Conservation (phyloP, 2,797 vertebrate species). For the Eulemur coronatus region DNA sequence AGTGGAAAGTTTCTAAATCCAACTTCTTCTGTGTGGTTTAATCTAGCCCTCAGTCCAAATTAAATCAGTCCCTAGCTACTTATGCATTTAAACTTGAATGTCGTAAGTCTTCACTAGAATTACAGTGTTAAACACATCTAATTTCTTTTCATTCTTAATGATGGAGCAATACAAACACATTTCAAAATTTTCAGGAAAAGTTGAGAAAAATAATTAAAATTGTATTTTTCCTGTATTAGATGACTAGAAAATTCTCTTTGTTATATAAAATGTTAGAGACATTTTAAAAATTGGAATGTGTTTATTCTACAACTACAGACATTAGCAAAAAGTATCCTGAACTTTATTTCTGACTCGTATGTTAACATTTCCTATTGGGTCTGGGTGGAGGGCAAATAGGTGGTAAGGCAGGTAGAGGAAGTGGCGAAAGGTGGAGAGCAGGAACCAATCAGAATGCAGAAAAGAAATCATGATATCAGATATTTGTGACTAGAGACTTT, state of each 20-base stretch:
- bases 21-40: background rate
- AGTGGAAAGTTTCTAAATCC: background rate
- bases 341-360: background rate
- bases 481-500: too few relatives aligned
- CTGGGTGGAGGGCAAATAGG: too few relatives aligned
- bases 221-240: background rate
- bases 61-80: background rate
- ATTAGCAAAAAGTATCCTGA: background rate
- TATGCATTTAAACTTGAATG: background rate
- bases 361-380: background rate
- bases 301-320: background rate
- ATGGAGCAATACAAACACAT: background rate
- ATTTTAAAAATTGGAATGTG: background rate
- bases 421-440: too few relatives aligned
- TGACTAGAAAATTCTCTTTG: background rate
- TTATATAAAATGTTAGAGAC: background rate
- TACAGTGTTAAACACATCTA: background rate
- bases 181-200: background rate
- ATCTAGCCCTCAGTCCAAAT: background rate
- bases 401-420: too few relatives aligned
- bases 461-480: too few relatives aligned
- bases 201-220: background rate
- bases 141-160: background rate
- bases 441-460: too few relatives aligned
- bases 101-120: background rate